A percentile compares a stretch with the other conserved stretches of the same genome.
Conservation (phyloP, 2,888 invertebrate species). For the Aporophyla lueneburgensis region DNA sequence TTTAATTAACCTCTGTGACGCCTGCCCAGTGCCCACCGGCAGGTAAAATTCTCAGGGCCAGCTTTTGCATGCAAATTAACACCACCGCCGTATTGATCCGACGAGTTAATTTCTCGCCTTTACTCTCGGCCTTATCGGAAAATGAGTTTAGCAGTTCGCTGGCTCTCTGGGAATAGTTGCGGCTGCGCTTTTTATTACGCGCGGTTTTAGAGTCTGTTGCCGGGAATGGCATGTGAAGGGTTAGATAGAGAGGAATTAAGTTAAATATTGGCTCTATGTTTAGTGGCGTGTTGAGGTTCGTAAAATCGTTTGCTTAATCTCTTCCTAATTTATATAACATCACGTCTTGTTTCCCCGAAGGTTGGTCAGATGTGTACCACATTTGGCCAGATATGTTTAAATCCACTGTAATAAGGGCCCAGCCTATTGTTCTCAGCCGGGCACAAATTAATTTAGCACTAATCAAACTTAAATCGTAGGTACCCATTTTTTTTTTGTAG, state of each 20-base stretch:
- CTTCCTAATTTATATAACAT: no score
- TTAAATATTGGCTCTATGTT: neutral
- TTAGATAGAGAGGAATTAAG: neutral
- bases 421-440: no score
- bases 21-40: constrained; percentile 65
- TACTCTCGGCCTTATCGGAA: constrained; percentile 30
- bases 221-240: neutral
- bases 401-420: no score
- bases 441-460: neutral
- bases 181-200: constrained; percentile 7
- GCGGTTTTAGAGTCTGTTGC: neutral
- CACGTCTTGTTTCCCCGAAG: no score
- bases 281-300: neutral
- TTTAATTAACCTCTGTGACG: constrained; percentile 77
- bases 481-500: neutral
- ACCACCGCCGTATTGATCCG: constrained; percentile 68
- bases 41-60: constrained; percentile 72
- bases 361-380: no score
- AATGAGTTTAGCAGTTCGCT: constrained; percentile 23
- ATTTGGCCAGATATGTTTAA: no score
- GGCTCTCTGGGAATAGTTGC: constrained; percentile 8
- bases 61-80: constrained; percentile 80
- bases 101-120: constrained; percentile 66
- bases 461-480: neutral
- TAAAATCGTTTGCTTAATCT: no score